Evolutionary conservation across 2,797 vertebrate species (phyloP).

Genomic region (Danio kyathit): DNA sequence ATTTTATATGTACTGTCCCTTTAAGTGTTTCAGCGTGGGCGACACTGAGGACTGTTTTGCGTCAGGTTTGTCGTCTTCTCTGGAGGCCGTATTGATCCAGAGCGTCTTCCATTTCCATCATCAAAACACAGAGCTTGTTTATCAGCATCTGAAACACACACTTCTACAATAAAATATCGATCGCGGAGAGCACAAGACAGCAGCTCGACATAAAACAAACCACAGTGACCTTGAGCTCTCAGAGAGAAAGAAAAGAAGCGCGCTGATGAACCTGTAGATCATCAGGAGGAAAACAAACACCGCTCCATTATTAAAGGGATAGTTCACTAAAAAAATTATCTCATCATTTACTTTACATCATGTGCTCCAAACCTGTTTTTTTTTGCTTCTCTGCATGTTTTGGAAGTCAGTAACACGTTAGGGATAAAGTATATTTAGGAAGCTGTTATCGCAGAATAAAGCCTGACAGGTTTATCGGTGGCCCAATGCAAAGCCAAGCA

Average conservation of each 20-base stretch:
- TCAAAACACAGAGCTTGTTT: constrained; percentile 49
- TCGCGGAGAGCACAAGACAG: constrained; percentile 45
- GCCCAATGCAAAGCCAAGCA: no score
- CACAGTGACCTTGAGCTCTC: constrained; percentile 57
- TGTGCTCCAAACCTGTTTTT: no score
- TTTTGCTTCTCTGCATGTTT: no score
- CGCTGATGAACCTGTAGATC: background rate
- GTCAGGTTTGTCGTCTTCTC: constrained; percentile 10
- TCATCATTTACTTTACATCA: no score
- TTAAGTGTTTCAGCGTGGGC: background rate
- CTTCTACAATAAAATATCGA: constrained; percentile 56
- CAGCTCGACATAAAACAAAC: constrained; percentile 43
- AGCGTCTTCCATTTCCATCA: constrained; percentile 50
- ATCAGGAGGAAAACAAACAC: background rate
- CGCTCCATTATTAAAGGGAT: no score
- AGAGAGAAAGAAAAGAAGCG: constrained; percentile 7
- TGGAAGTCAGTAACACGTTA: no score
- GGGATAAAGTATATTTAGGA: no score
- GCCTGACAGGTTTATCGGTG: no score
- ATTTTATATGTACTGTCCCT: no score
- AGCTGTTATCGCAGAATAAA: no score
- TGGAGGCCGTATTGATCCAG: constrained; percentile 28
- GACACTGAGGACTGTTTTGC: background rate
- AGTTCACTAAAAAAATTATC: no score
- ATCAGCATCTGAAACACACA: constrained; percentile 35